Percentiles rank a stretch among this genome's conserved stretches.
These are phyloP conservation scores for Solenopsis invicta DNA, from an alignment of 1,140 invertebrate species.

Conservation along the genomic window DNA sequence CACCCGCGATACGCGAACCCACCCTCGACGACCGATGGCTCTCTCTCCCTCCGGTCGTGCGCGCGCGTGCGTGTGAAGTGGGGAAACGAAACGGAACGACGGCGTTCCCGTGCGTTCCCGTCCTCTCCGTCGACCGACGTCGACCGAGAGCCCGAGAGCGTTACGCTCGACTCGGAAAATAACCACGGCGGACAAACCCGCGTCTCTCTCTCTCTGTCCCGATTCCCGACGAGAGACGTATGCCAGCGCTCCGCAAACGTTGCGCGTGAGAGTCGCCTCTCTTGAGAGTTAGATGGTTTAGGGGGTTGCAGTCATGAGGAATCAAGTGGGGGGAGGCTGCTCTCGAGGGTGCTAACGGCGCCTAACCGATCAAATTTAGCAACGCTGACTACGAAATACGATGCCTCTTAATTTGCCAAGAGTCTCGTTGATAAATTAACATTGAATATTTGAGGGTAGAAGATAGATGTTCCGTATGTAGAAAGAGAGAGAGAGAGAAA, in stretches of 20 bases:
- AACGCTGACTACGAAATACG: background rate
- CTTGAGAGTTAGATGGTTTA: slow-evolving; percentile 1
- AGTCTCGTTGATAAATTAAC: background rate
- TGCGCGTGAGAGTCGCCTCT: slow-evolving; percentile 22
- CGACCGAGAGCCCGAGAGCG: too few relatives aligned
- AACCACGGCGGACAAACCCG: too few relatives aligned
- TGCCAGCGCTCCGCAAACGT: background rate
- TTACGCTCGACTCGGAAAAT: too few relatives aligned
- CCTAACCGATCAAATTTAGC: slow-evolving; percentile 18
- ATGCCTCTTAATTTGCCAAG: background rate
- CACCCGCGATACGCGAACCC: slow-evolving; percentile 12
- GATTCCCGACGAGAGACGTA: background rate
- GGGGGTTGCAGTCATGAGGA: background rate
- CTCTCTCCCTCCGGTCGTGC: background rate
- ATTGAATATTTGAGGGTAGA: background rate
- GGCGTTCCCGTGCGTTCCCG: background rate
- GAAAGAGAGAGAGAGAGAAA: background rate
- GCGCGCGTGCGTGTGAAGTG: background rate
- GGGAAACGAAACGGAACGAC: background rate
- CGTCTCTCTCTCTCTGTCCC: too few relatives aligned
- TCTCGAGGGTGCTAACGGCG: background rate
- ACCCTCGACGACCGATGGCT: slow-evolving; percentile 13
- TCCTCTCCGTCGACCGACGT: background rate
- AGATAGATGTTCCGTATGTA: background rate
- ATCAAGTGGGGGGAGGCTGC: background rate